phyloP scores from a whole-genome alignment of 2,113 vertebrate genomes.

The Erythrolamprus reginae region DNA sequence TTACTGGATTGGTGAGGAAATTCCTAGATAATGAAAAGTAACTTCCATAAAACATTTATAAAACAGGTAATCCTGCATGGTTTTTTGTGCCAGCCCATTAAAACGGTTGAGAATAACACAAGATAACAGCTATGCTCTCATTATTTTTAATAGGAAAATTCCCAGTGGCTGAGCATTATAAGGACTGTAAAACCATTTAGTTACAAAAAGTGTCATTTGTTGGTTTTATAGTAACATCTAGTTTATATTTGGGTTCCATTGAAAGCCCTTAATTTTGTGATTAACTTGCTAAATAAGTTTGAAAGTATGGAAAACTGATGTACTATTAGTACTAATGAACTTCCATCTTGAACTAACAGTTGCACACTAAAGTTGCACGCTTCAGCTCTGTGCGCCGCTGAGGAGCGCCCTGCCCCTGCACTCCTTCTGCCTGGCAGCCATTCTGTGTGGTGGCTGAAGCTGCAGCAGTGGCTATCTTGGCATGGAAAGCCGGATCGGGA shows the following conservation, averaged over 20 bases:
- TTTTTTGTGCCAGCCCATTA: background rate
- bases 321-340: background rate
- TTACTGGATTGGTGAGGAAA: background rate
- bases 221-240: background rate
- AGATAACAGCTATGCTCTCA: background rate
- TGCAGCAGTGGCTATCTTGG: too few species aligned
- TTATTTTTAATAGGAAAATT: background rate
- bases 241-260: background rate
- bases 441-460: too few species aligned
- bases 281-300: background rate
- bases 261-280: background rate
- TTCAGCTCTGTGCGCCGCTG: too few species aligned
- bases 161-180: background rate
- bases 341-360: background rate
- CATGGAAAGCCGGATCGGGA: too few species aligned
- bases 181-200: background rate
- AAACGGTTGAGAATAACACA: background rate
- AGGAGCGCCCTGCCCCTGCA: too few species aligned
- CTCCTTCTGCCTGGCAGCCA: too few species aligned
- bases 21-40: background rate
- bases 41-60: slow-evolving; percentile 1
- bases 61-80: background rate
- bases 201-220: background rate
- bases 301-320: background rate
- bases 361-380: too few species aligned